Conservation (phyloP, 2,113 vertebrate species). For the Saguinus imperator region DNA sequence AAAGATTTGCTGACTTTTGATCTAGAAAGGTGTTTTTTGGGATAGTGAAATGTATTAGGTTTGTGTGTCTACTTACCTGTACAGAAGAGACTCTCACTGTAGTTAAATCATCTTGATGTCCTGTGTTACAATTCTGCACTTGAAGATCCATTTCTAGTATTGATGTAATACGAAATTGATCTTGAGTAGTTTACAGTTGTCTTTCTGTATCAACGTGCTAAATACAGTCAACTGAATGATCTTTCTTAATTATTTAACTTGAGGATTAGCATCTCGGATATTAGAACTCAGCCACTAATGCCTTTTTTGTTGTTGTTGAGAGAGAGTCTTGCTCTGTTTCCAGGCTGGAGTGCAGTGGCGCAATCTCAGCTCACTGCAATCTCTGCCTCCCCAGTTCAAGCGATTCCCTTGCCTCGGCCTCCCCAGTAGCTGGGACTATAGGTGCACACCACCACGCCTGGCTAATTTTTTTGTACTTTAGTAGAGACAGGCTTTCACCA, state of each 20-base stretch:
- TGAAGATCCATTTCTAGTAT: neutral
- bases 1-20: neutral
- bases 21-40: neutral
- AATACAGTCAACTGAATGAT: neutral
- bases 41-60: neutral
- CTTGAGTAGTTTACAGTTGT: slow-evolving; percentile 13
- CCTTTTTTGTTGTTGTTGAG: neutral
- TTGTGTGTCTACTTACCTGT: neutral
- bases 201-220: slow-evolving; percentile 26
- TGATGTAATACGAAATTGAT: neutral
- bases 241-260: slow-evolving; percentile 16
- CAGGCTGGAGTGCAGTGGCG: no score
- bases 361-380: no score
- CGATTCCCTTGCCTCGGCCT: no score
- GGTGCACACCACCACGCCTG: no score
- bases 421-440: no score
- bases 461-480: no score
- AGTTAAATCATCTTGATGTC: neutral
- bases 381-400: no score
- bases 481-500: no score
- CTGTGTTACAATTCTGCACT: neutral
- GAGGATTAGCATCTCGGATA: neutral
- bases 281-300: neutral
- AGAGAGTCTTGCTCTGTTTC: no score
- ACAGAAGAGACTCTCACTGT: neutral